A percentile compares a stretch with the other conserved stretches of the same genome.
These are phyloP conservation scores for Ischnus inquisitorius DNA, from an alignment of 2,888 invertebrate genomes.

Conservation along the genomic window DNA sequence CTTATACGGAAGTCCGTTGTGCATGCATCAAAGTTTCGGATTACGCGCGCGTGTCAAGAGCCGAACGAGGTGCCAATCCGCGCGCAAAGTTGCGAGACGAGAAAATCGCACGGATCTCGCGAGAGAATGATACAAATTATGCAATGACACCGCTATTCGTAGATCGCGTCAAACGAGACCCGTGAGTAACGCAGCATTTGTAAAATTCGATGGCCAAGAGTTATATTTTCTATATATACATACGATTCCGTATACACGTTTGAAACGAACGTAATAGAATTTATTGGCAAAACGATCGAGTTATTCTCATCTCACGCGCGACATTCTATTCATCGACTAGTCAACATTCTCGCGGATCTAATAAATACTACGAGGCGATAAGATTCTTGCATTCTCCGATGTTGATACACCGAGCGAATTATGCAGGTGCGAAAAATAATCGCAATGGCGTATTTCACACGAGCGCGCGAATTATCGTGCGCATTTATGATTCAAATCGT, in stretches of 20 bases:
- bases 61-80: conserved; percentile 10
- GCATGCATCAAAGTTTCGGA: background rate
- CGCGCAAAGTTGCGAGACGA: background rate
- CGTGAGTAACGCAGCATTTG: background rate
- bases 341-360: background rate
- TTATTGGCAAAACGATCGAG: conserved; percentile 34
- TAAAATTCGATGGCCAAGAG: conserved; percentile 26
- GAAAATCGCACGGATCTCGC: background rate
- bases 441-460: too few species aligned
- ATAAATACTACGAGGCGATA: conserved; percentile 25
- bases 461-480: too few species aligned
- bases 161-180: conserved; percentile 7
- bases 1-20: background rate
- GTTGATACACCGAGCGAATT: conserved; percentile 2
- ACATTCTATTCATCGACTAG: conserved; percentile 5
- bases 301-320: conserved; percentile 14
- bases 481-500: too few species aligned
- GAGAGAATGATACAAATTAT: background rate
- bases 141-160: background rate
- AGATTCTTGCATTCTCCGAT: conserved; percentile 2
- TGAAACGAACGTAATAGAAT: background rate
- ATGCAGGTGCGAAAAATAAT: background rate
- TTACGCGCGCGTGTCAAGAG: conserved; percentile 18
- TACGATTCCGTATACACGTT: background rate
- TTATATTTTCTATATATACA: background rate